Percentiles rank a stretch among this genome's conserved stretches.
phyloP scores from a whole-genome alignment of 2,797 vertebrate species.

The Sardinella longiceps region DNA sequence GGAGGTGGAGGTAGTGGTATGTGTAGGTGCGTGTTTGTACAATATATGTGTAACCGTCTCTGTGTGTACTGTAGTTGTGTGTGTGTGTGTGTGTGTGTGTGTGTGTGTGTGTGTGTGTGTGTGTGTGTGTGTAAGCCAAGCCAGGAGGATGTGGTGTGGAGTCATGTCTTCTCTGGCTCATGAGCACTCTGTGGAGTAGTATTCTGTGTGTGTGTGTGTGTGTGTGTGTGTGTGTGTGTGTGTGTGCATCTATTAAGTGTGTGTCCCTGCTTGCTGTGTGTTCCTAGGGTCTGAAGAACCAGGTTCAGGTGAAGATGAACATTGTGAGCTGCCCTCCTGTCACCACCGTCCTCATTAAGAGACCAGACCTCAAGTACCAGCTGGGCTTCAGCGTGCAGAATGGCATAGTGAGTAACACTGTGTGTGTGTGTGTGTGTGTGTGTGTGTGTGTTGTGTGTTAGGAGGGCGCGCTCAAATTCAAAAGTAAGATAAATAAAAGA shows the following conservation, averaged over 20 bases:
- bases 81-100: slow-evolving; percentile 11
- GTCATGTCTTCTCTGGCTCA: no score
- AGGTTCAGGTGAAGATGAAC: slow-evolving; percentile 96
- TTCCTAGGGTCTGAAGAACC: slow-evolving; percentile 93
- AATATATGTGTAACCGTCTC: no score
- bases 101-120: background rate
- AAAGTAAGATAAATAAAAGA: no score
- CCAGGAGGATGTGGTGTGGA: no score
- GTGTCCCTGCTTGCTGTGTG: background rate
- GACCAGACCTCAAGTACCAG: slow-evolving; percentile 98
- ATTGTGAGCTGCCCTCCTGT: slow-evolving; percentile 99
- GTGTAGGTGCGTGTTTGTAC: background rate
- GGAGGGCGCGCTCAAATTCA: no score
- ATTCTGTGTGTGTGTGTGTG: background rate
- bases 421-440: background rate
- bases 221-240: slow-evolving; percentile 7
- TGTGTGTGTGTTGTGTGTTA: background rate
- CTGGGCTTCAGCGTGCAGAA: slow-evolving; percentile 99
- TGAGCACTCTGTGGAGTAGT: no score
- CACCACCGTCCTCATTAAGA: slow-evolving; percentile 98
- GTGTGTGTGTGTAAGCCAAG: no score
- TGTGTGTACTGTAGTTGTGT: background rate
- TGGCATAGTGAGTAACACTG: slow-evolving; percentile 86
- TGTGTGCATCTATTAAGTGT: background rate
- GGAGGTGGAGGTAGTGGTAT: no score